Evolutionary conservation across 1,140 invertebrate species (phyloP), one percentile per base, ranked within the genome.

Genomic region (Onthophagus taurus): DNA sequence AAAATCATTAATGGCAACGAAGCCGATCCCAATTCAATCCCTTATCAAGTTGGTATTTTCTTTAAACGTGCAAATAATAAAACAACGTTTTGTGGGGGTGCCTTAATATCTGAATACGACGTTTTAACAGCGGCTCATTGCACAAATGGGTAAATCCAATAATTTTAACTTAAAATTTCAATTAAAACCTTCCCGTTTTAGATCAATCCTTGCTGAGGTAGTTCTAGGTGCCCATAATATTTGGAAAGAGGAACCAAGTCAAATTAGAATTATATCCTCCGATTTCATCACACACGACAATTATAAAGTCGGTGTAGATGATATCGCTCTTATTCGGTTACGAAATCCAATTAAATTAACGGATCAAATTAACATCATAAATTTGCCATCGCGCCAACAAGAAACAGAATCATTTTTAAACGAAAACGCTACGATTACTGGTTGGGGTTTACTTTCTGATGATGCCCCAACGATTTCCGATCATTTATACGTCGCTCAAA

Each of bases 71-170:
- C n/a, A n/a, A n/a, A n/a, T n/a, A n/a, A n/a, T n/a, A n/a, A n/a
- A n/a, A n/a, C n/a, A n/a, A n/a, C n/a, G n/a, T 74, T 76, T 50
- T 81, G 78, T 55, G 76, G 78, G 13, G 76, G 71, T 2, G 71
- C 72, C 2, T 61, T 80, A 23, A 72, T 79, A 51, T 73, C 67
- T 33, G 51, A 60, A 19, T 60, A 63, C 50, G 71, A 69, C 56
- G 67, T 77, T 7, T 47, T 78, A 12, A 78, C 75, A 2, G 76
- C 76, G 1, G 75, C 74, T 8, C 76, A 78, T 55, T 78, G 76
- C 54, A 17, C 35, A 13, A 65, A 55, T 20, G 23, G 16, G 47
- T 48, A 48, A 44, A 24, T 47, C 6, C n/a, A n/a, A n/a, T n/a
- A n/a, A 7, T 26, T 26, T 26, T n/a, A 6, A 26, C 6, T n/a